phyloP scores from a whole-genome alignment of 1,140 invertebrate species.

The Globodera ellingtonae region DNA sequence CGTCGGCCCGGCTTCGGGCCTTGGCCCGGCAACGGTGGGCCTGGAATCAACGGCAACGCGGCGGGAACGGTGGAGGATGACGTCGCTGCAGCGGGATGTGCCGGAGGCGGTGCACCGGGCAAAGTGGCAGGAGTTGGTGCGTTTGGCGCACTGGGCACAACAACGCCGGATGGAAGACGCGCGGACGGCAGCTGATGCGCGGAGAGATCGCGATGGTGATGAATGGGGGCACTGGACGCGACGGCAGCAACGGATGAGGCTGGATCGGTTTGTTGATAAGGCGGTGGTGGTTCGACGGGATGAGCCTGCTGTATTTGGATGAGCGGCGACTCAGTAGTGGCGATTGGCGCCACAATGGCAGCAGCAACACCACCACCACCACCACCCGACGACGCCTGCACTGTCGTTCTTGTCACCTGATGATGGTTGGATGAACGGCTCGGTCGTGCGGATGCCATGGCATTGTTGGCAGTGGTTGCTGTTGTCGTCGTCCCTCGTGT shows the following conservation, averaged over 20 bases:
- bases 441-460: background rate
- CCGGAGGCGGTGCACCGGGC: conserved; percentile 43
- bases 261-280: conserved; percentile 52
- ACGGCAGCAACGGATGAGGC: conserved; percentile 2
- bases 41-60: conserved; percentile 42
- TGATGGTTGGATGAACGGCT: background rate
- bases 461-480: background rate
- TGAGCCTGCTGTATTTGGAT: conserved; percentile 9
- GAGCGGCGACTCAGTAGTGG: conserved; percentile 13
- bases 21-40: conserved; percentile 38
- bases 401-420: too few relatives aligned
- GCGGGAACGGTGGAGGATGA: background rate
- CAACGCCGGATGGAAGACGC: too few relatives aligned
- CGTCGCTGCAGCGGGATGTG: background rate
- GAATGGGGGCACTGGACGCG: conserved; percentile 7
- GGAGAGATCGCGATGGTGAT: background rate
- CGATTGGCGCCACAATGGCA: conserved; percentile 31
- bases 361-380: background rate
- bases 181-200: background rate
- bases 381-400: background rate
- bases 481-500: background rate
- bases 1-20: conserved; percentile 39
- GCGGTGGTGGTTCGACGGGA: conserved; percentile 51
- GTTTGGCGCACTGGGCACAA: background rate
- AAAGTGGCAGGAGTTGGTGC: conserved; percentile 27